A percentile compares a stretch with the other conserved stretches of the same genome.
phyloP scores from a whole-genome alignment of 2,113 vertebrate species.

The Anthoscopus minutus region DNA sequence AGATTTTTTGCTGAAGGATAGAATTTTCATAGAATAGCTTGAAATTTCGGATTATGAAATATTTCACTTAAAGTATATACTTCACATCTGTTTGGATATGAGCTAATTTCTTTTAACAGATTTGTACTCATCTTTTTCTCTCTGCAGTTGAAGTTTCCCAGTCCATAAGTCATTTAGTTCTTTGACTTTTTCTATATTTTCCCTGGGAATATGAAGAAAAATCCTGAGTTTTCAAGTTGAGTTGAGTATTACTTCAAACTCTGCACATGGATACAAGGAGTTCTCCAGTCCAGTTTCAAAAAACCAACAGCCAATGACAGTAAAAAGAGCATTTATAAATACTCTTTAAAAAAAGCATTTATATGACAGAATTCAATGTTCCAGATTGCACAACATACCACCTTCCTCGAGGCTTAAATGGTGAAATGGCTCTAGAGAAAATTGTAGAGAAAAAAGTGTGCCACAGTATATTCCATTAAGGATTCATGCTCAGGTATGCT shows the following conservation, averaged over 20 bases:
- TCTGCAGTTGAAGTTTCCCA: neutral
- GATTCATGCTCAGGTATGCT: neutral
- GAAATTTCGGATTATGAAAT: neutral
- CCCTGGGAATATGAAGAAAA: neutral
- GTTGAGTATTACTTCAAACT: neutral
- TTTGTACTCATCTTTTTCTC: neutral
- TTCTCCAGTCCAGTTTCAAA: neutral
- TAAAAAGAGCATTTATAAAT: neutral
- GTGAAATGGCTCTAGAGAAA: neutral
- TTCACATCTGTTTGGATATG: neutral
- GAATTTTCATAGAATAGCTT: neutral
- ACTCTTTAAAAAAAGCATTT: neutral
- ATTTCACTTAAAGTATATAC: neutral
- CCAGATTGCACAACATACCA: neutral
- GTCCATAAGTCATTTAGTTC: neutral
- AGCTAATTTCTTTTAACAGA: neutral
- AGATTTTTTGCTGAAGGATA: neutral
- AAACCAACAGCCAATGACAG: neutral
- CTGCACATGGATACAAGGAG: neutral
- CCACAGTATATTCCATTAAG: neutral
- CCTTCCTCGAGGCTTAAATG: neutral
- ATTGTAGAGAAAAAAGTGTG: neutral
- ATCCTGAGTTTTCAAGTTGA: neutral
- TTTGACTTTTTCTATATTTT: neutral
- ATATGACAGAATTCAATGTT: neutral